Evolutionary conservation across 2,888 invertebrate species (phyloP).

Genomic region (Autographa gamma): DNA sequence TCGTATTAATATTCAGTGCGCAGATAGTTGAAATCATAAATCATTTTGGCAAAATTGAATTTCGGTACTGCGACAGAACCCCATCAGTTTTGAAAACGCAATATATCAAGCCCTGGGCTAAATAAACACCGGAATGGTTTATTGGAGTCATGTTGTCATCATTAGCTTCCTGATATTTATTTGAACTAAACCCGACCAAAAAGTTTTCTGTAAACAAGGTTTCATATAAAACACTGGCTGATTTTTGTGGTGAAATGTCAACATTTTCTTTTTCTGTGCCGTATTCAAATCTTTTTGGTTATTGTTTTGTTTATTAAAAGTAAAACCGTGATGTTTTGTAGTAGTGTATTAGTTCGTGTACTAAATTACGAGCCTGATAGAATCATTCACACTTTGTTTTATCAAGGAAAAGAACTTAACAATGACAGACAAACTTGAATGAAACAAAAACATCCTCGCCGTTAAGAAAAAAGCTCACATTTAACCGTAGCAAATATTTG

Average conservation of each 20-base stretch:
- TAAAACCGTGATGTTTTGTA: background rate
- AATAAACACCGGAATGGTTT: constrained; percentile 23
- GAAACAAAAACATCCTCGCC: constrained; percentile 24
- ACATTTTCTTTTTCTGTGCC: background rate
- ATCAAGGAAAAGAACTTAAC: background rate
- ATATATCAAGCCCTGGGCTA: constrained; percentile 30
- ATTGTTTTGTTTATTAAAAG: background rate
- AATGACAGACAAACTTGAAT: no score
- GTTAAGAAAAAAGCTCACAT: constrained; percentile 36
- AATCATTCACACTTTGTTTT: background rate
- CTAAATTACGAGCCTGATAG: background rate
- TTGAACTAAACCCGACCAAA: background rate
- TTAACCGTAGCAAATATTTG: constrained; percentile 46
- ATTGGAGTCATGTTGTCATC: constrained; percentile 7
- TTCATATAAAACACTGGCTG: background rate
- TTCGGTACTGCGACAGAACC: constrained; percentile 18
- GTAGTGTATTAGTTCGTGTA: background rate
- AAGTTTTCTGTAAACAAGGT: background rate
- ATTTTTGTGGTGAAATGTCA: background rate
- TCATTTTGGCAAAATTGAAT: constrained; percentile 44
- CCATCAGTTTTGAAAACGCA: constrained; percentile 39
- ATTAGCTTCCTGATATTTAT: constrained; percentile 7
- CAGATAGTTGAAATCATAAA: constrained; percentile 35
- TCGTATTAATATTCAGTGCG: constrained; percentile 36
- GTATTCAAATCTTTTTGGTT: background rate